Percentiles rank a stretch among this genome's conserved stretches.
Evolutionary conservation across 53 echinoderm and acorn worm species (phyloP).

Genomic region (Holothuria leucospilota): DNA sequence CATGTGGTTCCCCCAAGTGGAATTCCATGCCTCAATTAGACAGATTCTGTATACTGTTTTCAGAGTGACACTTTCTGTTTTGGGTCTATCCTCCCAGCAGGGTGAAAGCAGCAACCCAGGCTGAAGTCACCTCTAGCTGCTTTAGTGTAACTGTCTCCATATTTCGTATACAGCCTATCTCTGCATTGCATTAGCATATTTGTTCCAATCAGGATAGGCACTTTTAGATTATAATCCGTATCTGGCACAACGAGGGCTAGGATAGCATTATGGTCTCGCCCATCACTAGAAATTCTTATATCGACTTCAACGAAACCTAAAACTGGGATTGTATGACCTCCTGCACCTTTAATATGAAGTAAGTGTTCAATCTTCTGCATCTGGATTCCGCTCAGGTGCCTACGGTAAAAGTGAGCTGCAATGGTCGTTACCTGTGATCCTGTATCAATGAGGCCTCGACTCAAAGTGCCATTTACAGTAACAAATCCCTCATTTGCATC

Average conservation of each 20-base stretch:
- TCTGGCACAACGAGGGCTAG: constrained; percentile 41
- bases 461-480: constrained; percentile 16
- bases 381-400: constrained; percentile 16
- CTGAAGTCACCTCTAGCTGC: too few relatives aligned
- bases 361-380: constrained; percentile 42
- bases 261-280: neutral
- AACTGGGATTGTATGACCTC: constrained; percentile 54
- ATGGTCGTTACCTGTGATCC: constrained; percentile 68
- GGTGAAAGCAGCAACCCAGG: too few relatives aligned
- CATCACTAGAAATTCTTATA: neutral
- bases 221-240: too few relatives aligned
- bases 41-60: too few relatives aligned
- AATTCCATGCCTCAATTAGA: too few relatives aligned
- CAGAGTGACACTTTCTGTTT: too few relatives aligned
- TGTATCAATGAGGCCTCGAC: constrained; percentile 56
- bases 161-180: neutral
- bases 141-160: neutral
- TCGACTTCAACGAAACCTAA: constrained; percentile 15
- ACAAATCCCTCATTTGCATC: constrained; percentile 34
- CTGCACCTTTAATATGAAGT: constrained; percentile 50
- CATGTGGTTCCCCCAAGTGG: too few relatives aligned
- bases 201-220: constrained; percentile 46
- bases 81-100: too few relatives aligned
- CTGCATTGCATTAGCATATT: constrained; percentile 20
- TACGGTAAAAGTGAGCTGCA: constrained; percentile 29